phyloP scores from a whole-genome alignment of 2,113 vertebrate species.

The Nymphicus hollandicus region DNA sequence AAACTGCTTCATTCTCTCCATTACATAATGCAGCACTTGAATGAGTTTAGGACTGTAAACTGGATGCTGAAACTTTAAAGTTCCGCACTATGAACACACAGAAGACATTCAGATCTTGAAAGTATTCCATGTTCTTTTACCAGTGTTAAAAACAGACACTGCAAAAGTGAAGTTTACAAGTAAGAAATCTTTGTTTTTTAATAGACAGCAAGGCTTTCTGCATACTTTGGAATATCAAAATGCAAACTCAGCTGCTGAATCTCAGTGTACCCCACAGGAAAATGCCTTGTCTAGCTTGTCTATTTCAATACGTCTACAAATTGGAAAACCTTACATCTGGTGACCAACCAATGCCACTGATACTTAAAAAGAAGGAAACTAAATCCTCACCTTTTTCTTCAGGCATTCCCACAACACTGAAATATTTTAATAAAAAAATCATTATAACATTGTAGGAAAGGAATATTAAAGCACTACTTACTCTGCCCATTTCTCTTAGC shows the following conservation, averaged over 20 bases:
- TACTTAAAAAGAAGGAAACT: background rate
- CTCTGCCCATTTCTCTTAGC: conserved; percentile 97
- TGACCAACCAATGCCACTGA: background rate
- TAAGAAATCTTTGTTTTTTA: background rate
- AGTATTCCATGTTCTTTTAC: background rate
- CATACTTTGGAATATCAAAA: background rate
- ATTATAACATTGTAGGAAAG: background rate
- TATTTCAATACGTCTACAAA: background rate
- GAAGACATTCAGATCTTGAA: background rate
- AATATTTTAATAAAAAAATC: background rate
- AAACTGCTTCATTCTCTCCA: background rate
- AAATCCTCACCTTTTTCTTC: background rate
- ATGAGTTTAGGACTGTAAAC: background rate
- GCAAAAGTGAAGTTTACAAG: background rate
- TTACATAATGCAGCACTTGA: background rate
- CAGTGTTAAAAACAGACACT: background rate
- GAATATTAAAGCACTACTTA: conserved; percentile 61
- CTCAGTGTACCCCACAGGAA: background rate
- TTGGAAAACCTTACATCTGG: background rate
- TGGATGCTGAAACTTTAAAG: background rate
- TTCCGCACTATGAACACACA: background rate
- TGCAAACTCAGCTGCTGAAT: background rate
- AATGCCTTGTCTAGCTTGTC: background rate
- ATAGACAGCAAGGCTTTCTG: background rate
- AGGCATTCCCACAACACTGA: background rate